phyloP scores from a whole-genome alignment of 2,113 vertebrate genomes.

The Salvelinus namaycush region DNA sequence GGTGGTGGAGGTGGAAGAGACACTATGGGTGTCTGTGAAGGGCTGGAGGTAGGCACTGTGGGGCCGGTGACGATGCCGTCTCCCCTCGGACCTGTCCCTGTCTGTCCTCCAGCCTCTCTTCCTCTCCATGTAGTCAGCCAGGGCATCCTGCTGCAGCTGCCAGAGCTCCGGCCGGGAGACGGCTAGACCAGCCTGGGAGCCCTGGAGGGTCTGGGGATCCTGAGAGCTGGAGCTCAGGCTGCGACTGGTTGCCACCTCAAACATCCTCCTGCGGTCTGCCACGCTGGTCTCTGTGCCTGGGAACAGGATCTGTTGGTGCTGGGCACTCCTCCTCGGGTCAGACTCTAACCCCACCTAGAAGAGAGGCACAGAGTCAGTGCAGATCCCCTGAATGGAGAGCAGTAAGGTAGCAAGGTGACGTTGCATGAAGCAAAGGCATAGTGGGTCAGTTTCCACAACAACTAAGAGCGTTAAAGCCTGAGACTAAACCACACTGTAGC shows the following conservation, averaged over 20 bases:
- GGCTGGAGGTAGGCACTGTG: constrained; percentile 75
- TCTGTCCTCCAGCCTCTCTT: constrained; percentile 75
- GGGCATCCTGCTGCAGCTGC: constrained; percentile 88
- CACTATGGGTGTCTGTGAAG: constrained; percentile 71
- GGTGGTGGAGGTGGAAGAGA: constrained; percentile 77
- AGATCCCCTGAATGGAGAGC: too few relatives aligned
- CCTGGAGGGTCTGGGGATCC: neutral
- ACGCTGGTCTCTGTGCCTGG: constrained; percentile 83
- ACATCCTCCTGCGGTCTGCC: constrained; percentile 86
- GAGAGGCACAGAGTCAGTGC: too few relatives aligned
- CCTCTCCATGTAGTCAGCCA: constrained; percentile 87
- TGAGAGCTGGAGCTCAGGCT: constrained; percentile 19
- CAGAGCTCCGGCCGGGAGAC: constrained; percentile 81
- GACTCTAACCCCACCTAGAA: constrained; percentile 12
- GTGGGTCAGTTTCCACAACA: too few relatives aligned
- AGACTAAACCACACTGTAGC: too few relatives aligned
- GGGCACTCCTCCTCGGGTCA: constrained; percentile 62
- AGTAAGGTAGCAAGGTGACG: too few relatives aligned
- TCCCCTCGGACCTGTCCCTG: constrained; percentile 37
- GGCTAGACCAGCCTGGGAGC: constrained; percentile 43
- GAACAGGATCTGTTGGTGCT: constrained; percentile 56
- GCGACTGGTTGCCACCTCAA: constrained; percentile 77
- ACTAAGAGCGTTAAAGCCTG: too few relatives aligned
- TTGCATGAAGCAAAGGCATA: too few relatives aligned
- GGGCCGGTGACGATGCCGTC: constrained; percentile 62